Base-by-base conservation (phyloP, 2,888 invertebrate genomes). In the Drosophila cognata region DNA sequence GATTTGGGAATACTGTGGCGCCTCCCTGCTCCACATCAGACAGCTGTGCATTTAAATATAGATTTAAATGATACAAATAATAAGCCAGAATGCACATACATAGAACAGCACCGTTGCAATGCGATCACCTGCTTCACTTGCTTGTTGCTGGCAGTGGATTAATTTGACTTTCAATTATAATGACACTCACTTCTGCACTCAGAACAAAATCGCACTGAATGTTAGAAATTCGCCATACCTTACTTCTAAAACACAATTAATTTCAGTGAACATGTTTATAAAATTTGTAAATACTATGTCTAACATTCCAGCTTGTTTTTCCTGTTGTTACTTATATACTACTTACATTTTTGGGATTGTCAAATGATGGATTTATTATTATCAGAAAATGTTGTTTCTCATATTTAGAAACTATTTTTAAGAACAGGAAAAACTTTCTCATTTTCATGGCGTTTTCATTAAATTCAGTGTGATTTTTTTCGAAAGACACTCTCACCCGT, bases 61-160 rank as follows among this genome's bases (percentile, higher is more conserved):
- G 10, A 10, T 41, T 4, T 5, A 1, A 16, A 0, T 28, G 2
- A 21, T 13, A 1, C 8, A 29, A 41, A 29, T n/a, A 29, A n/a
- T 3, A 46, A 7, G 11, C 5, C 25, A 18, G 4, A 10, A 38
- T 41, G n/a, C 29, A 55, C 51, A 18, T 94, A 99, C 98, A 93
- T 99, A 99, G 93, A 98, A 98, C 35, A 99, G 94, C 71, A 98
- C 97, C 0, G 99, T 99, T 2, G 99, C 99, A 86, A 99, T 98
- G 83, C 99, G 95, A 94, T 99, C 99, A 46, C 99, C 99, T 2
- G 1, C 8, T 16, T 5, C 2, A 7, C n/a, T 25, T 2, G 28
- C 25, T 13, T 13, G 33, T 6, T 25, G 2, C 68, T 68, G 29
- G 0, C 18, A 35, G 13, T 59, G 46, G 29, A 67, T 18, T 10